Conservation (phyloP, 2,888 invertebrate species). For the Epistrophe grossulariae region DNA sequence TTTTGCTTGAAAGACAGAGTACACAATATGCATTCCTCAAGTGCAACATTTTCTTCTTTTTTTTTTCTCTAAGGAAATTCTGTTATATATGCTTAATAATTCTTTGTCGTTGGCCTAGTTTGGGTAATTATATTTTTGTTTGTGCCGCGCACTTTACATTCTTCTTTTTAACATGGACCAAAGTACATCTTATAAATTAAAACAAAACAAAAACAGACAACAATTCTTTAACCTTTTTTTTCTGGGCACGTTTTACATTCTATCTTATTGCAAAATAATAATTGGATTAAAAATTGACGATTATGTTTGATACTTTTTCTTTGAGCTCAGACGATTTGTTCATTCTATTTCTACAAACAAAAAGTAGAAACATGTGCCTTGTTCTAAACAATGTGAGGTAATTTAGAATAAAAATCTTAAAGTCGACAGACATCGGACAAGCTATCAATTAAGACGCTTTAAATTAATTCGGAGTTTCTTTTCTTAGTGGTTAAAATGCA, state of each 20-base stretch:
- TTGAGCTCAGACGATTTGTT: neutral
- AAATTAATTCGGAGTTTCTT: constrained; percentile 7
- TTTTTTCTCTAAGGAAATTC: constrained; percentile 32
- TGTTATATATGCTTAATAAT: constrained; percentile 2
- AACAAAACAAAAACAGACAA: neutral
- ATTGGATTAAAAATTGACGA: constrained; percentile 53
- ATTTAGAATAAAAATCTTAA: constrained; percentile 9
- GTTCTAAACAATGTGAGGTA: neutral
- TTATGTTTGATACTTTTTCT: constrained; percentile 5
- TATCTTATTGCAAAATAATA: constrained; percentile 39
- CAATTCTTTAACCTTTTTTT: neutral
- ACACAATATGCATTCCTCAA: constrained; percentile 34
- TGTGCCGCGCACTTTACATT: neutral
- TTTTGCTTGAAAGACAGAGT: constrained; percentile 14
- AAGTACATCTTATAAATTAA: constrained; percentile 2
- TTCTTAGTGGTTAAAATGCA: neutral
- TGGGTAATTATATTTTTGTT: constrained; percentile 2
- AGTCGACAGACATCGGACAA: constrained; percentile 14
- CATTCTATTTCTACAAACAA: neutral
- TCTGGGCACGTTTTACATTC: neutral
- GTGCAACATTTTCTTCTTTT: constrained; percentile 33
- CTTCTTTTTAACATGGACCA: constrained; percentile 30
- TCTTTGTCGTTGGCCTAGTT: constrained; percentile 53
- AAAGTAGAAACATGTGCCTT: neutral
- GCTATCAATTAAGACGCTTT: constrained; percentile 15